Base-by-base conservation (phyloP, 2,888 invertebrate genomes). In the Siphlonurus alternatus region DNA sequence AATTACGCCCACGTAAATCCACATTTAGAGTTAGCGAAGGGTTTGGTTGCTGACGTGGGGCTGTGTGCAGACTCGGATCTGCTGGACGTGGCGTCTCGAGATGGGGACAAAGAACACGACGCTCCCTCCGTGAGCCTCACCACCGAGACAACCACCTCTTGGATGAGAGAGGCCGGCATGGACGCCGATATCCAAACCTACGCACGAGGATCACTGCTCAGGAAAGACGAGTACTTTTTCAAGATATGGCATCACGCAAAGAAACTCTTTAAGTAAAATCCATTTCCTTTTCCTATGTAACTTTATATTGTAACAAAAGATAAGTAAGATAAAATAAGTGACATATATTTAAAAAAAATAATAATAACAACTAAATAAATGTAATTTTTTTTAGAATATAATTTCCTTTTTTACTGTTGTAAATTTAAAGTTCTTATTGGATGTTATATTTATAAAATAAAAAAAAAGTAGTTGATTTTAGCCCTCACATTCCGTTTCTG, bases 141-240 rank as follows among this genome's bases (percentile, higher is more conserved):
- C 75, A 89, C 92, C n/a, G 92, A 93, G 76, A 93, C 91, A 56
- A 91, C 93, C 64, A 90, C 92, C 51, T 93, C 93, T 5, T 97
- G 96, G 96, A 81, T 94, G 73, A 82, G 92, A 65, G 93, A 95
- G 67, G 87, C 92, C 74, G 89, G 92, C 71, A 93, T 95, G 88
- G 94, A 95, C 75, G 93, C 94, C 1, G 92, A 93, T 73, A 93
- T 94, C 70, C 83, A 86, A 70, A 88, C 90, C 59, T 94, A 94
- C 76, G 89, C 93, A n/a, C 84, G 89, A 70, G 88, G 89, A 68
- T 87, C 88, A 66, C 80, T 94, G 63, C 80, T 93, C 63, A 82
- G 89, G 69, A 85, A 88, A 71, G 93, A 93, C 75, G 94, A 95
- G 78, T 95, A 95, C 80, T 95, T 94, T 87, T 95, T 95, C 86